Evolutionary conservation across 2,113 vertebrate species (phyloP), one percentile per base, ranked within the genome.

Genomic region (Cyanistes caeruleus): DNA sequence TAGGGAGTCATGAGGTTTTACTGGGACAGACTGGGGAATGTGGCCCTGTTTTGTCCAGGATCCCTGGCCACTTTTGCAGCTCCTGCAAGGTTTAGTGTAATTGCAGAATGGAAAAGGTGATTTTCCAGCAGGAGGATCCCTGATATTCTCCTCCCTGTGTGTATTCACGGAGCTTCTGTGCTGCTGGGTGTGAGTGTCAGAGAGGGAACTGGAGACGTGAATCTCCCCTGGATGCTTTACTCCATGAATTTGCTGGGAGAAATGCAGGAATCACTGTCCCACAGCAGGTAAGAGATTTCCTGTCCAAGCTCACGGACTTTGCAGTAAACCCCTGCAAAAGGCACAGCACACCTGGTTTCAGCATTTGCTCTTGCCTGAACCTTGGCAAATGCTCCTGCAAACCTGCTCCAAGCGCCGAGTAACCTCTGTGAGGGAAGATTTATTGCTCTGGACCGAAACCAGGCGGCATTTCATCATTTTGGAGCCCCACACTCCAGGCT

Each of bases 11-110:
- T 4, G 49, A 41, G 20, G 5, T 58, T 83, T 86, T 72, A 23
- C 19, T 11, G 17, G 67, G 35, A 24, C 22, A 73, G 55, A n/a
- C 0, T 15, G 17, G 51, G 31, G 33, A 77, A 80, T 0, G 1
- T 53, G 2, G 2, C 13, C 53, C 15, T 49, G 28, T 23, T 76
- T 85, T 78, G 4, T 12, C 35, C 43, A 43, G 60, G 35, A 75
- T 44, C 24, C 37, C 17, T 11, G 39, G 35, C 68, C 56, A 24
- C 8, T 67, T 30, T 3, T 2, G 59, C 59, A 65, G 37, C 9
- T 73, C 52, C 49, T 58, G n/a, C 67, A 67, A 55, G 39, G 46
- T 39, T 25, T n/a, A 33, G 24, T 13, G 33, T 11, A 44, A 51
- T 6, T 35, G 12, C 46, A 33, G 25, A 60, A 25, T 0, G 2